Percentiles rank a stretch among this genome's conserved stretches.
These are phyloP conservation scores for Drosophila tristis DNA, from an alignment of 1,140 invertebrate species.

Conservation along the genomic window DNA sequence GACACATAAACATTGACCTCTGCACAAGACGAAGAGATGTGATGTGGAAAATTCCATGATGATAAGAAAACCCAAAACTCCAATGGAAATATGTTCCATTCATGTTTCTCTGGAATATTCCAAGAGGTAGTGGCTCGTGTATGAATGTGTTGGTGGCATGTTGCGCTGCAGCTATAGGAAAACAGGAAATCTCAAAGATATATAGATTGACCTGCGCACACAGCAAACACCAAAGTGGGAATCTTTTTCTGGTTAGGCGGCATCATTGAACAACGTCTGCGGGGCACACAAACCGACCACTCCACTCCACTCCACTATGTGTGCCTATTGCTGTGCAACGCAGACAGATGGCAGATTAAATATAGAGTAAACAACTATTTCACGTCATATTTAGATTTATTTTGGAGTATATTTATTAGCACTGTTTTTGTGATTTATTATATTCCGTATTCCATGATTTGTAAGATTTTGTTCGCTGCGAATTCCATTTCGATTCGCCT, in stretches of 20 bases:
- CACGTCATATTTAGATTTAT: constrained; percentile 52
- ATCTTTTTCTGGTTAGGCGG: not conserved
- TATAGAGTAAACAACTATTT: constrained; percentile 31
- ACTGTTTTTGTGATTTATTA: constrained; percentile 36
- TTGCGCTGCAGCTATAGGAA: not conserved
- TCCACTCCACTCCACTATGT: too few species aligned
- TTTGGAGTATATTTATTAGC: constrained; percentile 65
- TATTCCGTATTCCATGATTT: constrained; percentile 64
- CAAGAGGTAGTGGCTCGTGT: not conserved
- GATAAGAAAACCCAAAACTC: not conserved
- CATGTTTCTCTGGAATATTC: constrained; percentile 34
- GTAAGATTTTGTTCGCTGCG: constrained; percentile 24
- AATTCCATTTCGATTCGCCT: constrained; percentile 27
- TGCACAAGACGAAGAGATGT: constrained; percentile 4
- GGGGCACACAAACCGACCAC: not conserved
- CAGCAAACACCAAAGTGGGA: not conserved
- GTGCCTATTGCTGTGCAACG: not conserved
- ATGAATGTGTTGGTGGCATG: constrained; percentile 22
- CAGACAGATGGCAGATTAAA: constrained; percentile 17
- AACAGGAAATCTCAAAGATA: not conserved
- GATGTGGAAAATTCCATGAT: constrained; percentile 47
- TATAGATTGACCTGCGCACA: too few species aligned
- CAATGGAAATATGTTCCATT: constrained; percentile 46
- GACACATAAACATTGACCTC: constrained; percentile 20
- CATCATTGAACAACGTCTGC: too few species aligned